Conservation (phyloP, 2,113 vertebrate species). For the Bungarus multicinctus region DNA sequence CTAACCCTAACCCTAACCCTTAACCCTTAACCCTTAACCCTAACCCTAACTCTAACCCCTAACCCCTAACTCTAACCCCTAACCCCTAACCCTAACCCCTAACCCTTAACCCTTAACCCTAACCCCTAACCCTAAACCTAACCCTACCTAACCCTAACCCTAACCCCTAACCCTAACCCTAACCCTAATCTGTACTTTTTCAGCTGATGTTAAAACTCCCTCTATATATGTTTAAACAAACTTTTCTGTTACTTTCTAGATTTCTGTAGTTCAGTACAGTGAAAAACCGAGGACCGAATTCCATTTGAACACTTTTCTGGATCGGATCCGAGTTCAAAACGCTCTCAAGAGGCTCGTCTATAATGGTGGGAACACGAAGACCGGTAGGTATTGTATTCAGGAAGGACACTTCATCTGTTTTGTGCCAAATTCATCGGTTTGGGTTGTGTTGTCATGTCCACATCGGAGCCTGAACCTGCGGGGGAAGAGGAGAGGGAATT, state of each 20-base stretch:
- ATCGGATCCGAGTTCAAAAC: slow-evolving; percentile 76
- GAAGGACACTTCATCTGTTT: rapidly evolving
- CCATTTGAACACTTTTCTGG: slow-evolving; percentile 72
- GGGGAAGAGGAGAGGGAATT: no score
- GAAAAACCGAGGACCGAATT: slow-evolving; percentile 83
- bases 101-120: no score
- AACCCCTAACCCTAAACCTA: no score
- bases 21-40: no score
- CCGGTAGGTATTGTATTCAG: slow-evolving; percentile 66
- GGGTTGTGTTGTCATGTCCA: neutral
- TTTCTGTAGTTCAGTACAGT: slow-evolving; percentile 85
- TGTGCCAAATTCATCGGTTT: neutral
- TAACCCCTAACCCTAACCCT: no score
- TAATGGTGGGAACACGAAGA: slow-evolving; percentile 84
- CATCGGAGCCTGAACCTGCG: no score
- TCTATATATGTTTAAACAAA: neutral
- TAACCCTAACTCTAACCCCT: no score
- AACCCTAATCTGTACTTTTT: no score
- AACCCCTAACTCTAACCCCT: no score
- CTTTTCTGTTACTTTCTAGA: slow-evolving; percentile 60
- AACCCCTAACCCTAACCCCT: no score
- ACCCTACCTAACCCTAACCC: no score
- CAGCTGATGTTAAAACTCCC: neutral
- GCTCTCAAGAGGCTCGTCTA: slow-evolving; percentile 75
- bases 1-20: no score